Percentiles rank a stretch among this genome's conserved stretches.
phyloP scores from a whole-genome alignment of 2,113 vertebrate genomes.

The Chaetops frenatus region DNA sequence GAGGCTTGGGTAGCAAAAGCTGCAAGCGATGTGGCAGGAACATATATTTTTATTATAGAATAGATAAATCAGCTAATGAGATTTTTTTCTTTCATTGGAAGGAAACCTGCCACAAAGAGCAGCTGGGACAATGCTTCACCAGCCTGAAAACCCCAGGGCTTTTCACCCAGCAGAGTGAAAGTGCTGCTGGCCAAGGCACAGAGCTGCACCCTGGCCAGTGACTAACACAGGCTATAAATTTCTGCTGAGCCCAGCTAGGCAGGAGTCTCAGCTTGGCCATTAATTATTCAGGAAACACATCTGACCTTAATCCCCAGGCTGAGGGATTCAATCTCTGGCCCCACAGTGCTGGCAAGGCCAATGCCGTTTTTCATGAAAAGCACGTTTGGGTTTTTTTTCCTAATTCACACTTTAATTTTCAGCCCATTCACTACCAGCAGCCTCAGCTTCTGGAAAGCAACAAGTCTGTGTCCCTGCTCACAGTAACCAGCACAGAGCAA shows the following conservation, averaged over 20 bases:
- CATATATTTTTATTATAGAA: neutral
- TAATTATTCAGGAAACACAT: neutral
- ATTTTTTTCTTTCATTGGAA: neutral
- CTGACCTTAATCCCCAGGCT: neutral
- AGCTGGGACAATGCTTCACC: neutral
- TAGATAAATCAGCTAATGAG: neutral
- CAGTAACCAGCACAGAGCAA: neutral
- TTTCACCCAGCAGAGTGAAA: neutral
- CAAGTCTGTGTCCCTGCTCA: rapidly evolving
- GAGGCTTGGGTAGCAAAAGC: neutral
- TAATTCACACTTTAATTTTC: neutral
- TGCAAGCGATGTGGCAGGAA: neutral
- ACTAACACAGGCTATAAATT: neutral
- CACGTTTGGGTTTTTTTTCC: neutral
- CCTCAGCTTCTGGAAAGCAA: neutral
- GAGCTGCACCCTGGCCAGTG: neutral
- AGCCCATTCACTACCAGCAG: neutral
- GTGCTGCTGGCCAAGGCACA: neutral
- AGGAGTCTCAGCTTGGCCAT: neutral
- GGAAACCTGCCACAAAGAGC: neutral
- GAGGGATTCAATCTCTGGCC: neutral
- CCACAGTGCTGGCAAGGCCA: neutral
- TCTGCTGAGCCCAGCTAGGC: neutral
- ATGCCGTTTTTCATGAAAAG: neutral
- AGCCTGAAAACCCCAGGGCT: neutral